Evolutionary conservation across 2,113 vertebrate species (phyloP).

Genomic region (Channa maculata): DNA sequence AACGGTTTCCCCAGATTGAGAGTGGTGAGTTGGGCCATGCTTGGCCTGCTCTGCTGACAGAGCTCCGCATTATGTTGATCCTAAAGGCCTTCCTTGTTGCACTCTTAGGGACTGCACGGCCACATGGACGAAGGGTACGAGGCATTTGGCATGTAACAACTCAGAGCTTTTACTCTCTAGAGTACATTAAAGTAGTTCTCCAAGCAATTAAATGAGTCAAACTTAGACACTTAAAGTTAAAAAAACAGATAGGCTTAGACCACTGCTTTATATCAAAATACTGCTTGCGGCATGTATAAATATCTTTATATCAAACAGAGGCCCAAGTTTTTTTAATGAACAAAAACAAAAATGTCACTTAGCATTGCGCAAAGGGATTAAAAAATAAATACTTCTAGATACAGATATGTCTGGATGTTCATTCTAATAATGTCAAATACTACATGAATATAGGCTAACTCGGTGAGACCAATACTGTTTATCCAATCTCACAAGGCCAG

Average conservation of each 20-base stretch:
- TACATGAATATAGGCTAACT: slow-evolving; percentile 22
- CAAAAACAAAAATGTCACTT: not conserved
- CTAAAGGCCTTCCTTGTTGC: slow-evolving; percentile 76
- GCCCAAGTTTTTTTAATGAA: not conserved
- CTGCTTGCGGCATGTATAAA: too few species aligned
- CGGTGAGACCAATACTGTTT: slow-evolving; percentile 20
- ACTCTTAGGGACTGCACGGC: slow-evolving; percentile 49
- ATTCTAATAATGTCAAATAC: slow-evolving; percentile 1
- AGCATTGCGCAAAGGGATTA: slow-evolving; percentile 3
- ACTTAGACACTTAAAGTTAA: not conserved
- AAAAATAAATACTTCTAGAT: slow-evolving; percentile 11
- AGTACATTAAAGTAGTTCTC: slow-evolving; percentile 15
- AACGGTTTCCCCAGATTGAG: slow-evolving; percentile 59
- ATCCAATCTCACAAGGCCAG: slow-evolving; percentile 23
- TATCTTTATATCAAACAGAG: not conserved
- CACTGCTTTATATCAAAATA: not conserved
- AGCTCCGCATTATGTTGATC: slow-evolving; percentile 76
- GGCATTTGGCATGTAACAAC: slow-evolving; percentile 35
- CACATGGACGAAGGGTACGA: slow-evolving; percentile 44
- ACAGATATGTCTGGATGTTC: slow-evolving; percentile 1
- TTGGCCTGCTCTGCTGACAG: slow-evolving; percentile 71
- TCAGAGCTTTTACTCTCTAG: slow-evolving; percentile 16
- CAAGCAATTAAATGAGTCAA: slow-evolving; percentile 13
- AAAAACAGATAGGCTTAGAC: not conserved
- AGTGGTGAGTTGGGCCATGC: slow-evolving; percentile 49